phyloP scores from a whole-genome alignment of 1,140 invertebrate species.

The Sitophilus oryzae region DNA sequence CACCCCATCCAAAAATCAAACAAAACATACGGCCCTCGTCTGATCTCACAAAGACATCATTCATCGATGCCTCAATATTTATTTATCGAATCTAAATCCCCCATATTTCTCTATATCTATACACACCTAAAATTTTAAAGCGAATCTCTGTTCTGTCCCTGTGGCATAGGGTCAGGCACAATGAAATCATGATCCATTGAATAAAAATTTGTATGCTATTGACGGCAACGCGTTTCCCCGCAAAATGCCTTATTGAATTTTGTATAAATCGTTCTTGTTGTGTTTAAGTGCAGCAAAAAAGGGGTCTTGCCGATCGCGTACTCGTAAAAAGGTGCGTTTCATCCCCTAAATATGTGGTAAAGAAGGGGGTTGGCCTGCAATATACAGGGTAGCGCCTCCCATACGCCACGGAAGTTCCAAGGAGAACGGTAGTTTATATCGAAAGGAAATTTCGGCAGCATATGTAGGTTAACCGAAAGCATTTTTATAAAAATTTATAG shows the following conservation, averaged over 20 bases:
- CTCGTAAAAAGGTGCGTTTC: too few relatives aligned
- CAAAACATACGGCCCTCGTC: too few relatives aligned
- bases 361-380: too few relatives aligned
- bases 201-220: conserved; percentile 19
- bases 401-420: too few relatives aligned
- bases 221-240: background rate
- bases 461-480: too few relatives aligned
- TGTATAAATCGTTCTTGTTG: conserved; percentile 3
- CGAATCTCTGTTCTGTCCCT: background rate
- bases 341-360: too few relatives aligned
- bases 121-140: too few relatives aligned
- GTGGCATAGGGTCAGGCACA: conserved; percentile 10
- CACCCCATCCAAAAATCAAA: background rate
- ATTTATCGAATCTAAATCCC: conserved; percentile 1
- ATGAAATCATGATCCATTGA: conserved; percentile 20
- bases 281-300: conserved; percentile 1
- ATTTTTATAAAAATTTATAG: too few relatives aligned
- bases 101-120: background rate
- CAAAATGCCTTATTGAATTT: conserved; percentile 12
- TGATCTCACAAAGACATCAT: background rate
- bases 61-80: conserved; percentile 16
- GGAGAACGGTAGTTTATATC: too few relatives aligned
- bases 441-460: too few relatives aligned
- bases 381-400: too few relatives aligned
- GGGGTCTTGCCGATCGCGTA: too few relatives aligned